Evolutionary conservation across 2,113 vertebrate genomes (phyloP).

Genomic region (Brienomyrus longianalis): DNA sequence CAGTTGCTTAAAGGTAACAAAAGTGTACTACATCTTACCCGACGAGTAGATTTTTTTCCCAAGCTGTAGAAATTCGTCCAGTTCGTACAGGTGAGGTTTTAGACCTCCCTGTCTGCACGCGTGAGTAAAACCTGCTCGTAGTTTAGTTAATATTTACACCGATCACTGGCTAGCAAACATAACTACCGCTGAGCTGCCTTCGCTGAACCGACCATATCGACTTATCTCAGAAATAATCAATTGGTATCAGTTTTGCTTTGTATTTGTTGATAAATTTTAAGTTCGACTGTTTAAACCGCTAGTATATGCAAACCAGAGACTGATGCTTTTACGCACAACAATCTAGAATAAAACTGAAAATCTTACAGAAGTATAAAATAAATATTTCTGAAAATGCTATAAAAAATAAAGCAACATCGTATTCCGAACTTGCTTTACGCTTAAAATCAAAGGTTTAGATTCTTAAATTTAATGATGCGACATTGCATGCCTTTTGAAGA

Average conservation of each 20-base stretch:
- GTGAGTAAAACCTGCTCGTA: background rate
- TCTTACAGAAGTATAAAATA: background rate
- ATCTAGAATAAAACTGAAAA: background rate
- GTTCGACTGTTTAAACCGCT: background rate
- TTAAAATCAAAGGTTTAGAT: background rate
- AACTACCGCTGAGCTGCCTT: background rate
- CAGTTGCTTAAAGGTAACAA: background rate
- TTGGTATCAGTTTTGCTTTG: background rate
- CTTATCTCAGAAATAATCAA: background rate
- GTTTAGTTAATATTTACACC: slow-evolving; percentile 14
- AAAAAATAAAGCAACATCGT: background rate
- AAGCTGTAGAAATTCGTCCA: background rate
- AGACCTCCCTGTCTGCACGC: background rate
- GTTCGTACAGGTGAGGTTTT: background rate
- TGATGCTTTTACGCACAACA: background rate
- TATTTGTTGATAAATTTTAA: background rate
- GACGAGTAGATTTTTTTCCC: background rate
- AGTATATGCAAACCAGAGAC: background rate
- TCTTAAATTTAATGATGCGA: background rate
- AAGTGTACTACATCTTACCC: background rate
- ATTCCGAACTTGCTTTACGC: background rate
- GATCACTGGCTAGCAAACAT: background rate
- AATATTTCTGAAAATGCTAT: background rate
- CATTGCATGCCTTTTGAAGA: background rate
- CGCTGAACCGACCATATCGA: background rate